These are phyloP conservation scores for Heliconius congener DNA, from an alignment of 1,140 invertebrate species.

Conservation along the genomic window DNA sequence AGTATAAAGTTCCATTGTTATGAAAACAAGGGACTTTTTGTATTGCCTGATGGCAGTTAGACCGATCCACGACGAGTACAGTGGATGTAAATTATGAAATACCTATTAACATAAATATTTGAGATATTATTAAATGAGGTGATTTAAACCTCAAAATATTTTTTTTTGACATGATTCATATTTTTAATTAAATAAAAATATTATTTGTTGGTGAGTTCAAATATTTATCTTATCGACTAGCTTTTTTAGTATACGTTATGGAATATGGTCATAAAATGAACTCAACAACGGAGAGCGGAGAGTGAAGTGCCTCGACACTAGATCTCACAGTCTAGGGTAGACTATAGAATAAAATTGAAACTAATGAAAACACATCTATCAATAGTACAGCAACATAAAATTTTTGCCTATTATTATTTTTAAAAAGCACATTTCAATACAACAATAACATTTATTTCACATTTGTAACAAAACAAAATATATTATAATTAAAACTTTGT, in stretches of 20 bases:
- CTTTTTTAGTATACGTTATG: too few species aligned
- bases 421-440: neutral
- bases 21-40: constrained; percentile 16
- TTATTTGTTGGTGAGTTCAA: too few species aligned
- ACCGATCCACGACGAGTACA: neutral
- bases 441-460: neutral
- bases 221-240: too few species aligned
- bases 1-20: constrained; percentile 17
- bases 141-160: neutral
- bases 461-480: neutral
- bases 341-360: too few species aligned
- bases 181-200: neutral
- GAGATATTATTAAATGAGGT: neutral
- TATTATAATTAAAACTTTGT: neutral
- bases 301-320: too few species aligned
- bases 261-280: too few species aligned
- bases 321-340: too few species aligned
- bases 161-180: neutral
- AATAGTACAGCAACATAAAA: too few species aligned
- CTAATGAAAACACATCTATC: too few species aligned
- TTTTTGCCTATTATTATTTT: too few species aligned
- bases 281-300: too few species aligned
- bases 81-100: constrained; percentile 6
- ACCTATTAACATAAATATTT: neutral
- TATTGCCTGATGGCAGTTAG: constrained; percentile 11